Evolutionary conservation across 2,797 vertebrate species (phyloP), one percentile per base, ranked within the genome.

Genomic region (Sebastes diploproa): DNA sequence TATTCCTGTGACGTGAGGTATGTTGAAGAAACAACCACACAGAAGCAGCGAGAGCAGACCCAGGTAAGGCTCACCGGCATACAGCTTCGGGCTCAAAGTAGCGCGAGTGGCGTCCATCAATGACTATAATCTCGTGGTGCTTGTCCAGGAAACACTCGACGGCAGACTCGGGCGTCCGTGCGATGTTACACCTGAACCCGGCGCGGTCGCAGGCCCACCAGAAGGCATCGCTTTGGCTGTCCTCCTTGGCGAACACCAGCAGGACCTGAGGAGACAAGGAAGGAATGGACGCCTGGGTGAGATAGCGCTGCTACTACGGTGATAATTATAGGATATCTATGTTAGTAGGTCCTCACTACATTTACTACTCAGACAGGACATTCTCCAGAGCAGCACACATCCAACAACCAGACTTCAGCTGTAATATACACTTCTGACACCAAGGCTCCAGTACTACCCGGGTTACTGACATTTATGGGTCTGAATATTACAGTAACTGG

Each of bases 131-230:
- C 95, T 99, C 98, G 56, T 99, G 98, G 69, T 98, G 97, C 66
- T 98, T 98, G 91, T 98, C 98, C 80, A 98, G 94, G 92, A 98
- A 99, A 89, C 97, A 97, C 84, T 98, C 97, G 1, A 97, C 95
- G 0, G 98, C 98, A 30, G 98, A 97, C 85, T 99, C 97, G 0
- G 96, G 96, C 13, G 97, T 98, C 55, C 95, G 94, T 16, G 97
- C 96, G 65, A 99, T 96, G 86, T 96, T 97, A 87, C 98, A 98
- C 60, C 94, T 94, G 90, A 98, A 99, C 1, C 97, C 98, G 0
- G 98, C 98, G 61, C 96, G 96, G 88, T 99, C 97, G 76, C 98
- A 99, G 81, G 98, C 98, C 98, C 98, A 98, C 97, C 97, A 98
- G 93, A 99, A 98, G 5, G 97, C 97, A 81, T 98, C 97, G 11